Base-by-base conservation (phyloP, 1,140 invertebrate genomes). In the Lutraria rhynchaena region DNA sequence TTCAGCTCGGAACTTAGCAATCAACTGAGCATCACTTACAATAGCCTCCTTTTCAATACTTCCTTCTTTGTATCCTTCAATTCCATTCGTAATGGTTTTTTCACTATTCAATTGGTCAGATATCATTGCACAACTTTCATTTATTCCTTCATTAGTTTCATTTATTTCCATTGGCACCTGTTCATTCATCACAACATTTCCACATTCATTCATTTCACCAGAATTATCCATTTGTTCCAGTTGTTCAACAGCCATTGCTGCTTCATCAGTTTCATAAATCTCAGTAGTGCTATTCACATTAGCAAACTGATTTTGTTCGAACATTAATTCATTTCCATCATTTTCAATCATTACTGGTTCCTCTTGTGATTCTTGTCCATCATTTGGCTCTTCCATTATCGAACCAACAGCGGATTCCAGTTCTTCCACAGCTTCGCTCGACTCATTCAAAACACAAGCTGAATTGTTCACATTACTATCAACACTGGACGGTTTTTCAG, bases 251-350 rank as follows among this genome's bases (percentile, higher is more conserved):
- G 75, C 75, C 60, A 77, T 49, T 22, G 75, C 75, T 31, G 75
- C 75, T 33, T 77, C 58, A 67, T 77, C 75, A 24, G 53, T 44
- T 17, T 61, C 60, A 75, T 44, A 75, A 17, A 75, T 44, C 49
- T 75, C 73, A 44, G 55, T 61, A 5, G 73, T 75, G n/a, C 22
- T 55, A 49, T 49, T 67, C 22, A 67, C 63, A 67, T 67, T 67
- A 27, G 31, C 63, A 67, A 46, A 67, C 24, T 67, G 63, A 37
- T 77, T 61, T 37, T 49, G 75, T 44, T 77, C 75, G 67, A 77
- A 77, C 75, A 77, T 77, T 53, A 77, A 22, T 44, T 77, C 75
- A 77, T 77, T 77, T 15, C 75, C 75, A 41, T 77, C 75, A 77
- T 77, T 77, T 67, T 77, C 75, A 46, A 77, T 77, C 75, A 77